Conservation (phyloP, 2,888 invertebrate genomes). For the Acrobasis suavella region DNA sequence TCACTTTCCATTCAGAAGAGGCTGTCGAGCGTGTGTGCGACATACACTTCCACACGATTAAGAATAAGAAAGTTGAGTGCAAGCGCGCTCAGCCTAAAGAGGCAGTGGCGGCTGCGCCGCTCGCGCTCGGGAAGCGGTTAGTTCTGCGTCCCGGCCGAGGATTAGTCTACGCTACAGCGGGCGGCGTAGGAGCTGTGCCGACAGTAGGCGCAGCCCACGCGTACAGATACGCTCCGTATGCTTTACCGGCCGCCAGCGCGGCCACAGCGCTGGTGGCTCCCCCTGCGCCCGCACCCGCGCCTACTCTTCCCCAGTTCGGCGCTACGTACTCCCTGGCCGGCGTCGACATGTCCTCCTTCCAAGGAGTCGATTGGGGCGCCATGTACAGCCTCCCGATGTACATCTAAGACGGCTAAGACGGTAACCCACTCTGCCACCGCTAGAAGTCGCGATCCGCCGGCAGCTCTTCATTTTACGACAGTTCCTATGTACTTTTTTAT, state of each 20-base stretch:
- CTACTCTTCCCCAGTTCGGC: constrained; percentile 84
- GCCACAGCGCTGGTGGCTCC: constrained; percentile 72
- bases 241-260: constrained; percentile 64
- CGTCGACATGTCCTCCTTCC: constrained; percentile 96
- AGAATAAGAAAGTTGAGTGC: constrained; percentile 94
- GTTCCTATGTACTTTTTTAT: constrained; percentile 58
- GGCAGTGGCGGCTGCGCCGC: constrained; percentile 87
- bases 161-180: constrained; percentile 84
- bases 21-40: constrained; percentile 96
- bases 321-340: constrained; percentile 92
- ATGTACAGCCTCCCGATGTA: constrained; percentile 97
- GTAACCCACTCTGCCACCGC: constrained; percentile 44
- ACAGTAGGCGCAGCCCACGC: constrained; percentile 61
- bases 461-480: constrained; percentile 44
- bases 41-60: constrained; percentile 95
- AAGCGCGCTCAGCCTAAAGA: constrained; percentile 96
- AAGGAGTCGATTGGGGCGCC: constrained; percentile 94
- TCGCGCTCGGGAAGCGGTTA: constrained; percentile 87
- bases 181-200: constrained; percentile 54
- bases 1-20: constrained; percentile 95
- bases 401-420: constrained; percentile 80
- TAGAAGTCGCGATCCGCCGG: constrained; percentile 48
- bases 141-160: constrained; percentile 87
- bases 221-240: constrained; percentile 79
- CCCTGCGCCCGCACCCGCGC: constrained; percentile 81